Percentiles rank a stretch among this genome's conserved stretches.
Evolutionary conservation across 2,113 vertebrate species (phyloP).

Genomic region (Aythya baeri): DNA sequence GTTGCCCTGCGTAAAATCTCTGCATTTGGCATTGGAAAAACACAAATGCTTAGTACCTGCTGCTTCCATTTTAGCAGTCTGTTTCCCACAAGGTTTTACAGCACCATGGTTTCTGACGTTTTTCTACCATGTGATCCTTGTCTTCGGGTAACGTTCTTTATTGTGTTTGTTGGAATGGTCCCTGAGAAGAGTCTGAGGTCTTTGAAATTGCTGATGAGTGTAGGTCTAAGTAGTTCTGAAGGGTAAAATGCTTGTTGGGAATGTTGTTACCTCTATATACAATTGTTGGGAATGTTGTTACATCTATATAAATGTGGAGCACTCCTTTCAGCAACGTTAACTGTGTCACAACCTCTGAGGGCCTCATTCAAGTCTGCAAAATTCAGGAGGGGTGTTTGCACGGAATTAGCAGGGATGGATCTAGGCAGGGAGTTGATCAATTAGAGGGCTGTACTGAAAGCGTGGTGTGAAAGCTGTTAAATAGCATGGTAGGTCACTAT

Average conservation of each 20-base stretch:
- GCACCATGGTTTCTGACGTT: not conserved
- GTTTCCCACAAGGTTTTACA: not conserved
- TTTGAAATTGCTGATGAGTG: not conserved
- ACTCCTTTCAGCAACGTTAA: not conserved
- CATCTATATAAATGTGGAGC: not conserved
- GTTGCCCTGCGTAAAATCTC: not conserved
- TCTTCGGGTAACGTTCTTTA: not conserved
- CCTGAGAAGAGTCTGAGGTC: not conserved
- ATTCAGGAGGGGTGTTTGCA: not conserved
- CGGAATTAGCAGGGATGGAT: not conserved
- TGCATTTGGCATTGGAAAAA: not conserved
- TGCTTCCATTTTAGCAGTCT: not conserved
- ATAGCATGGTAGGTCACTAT: not conserved
- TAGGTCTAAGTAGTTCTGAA: not conserved
- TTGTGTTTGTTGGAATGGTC: not conserved
- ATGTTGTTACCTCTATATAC: not conserved
- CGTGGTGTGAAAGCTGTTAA: not conserved
- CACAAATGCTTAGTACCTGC: not conserved
- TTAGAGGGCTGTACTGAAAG: not conserved
- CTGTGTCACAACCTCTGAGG: not conserved
- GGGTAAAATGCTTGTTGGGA: not conserved
- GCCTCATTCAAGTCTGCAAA: not conserved
- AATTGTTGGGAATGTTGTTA: not conserved
- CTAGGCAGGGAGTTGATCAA: not conserved
- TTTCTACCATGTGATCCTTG: not conserved